phyloP scores from a whole-genome alignment of 2,113 vertebrate genomes.

The Sinocyclocheilus maitianheensis region DNA sequence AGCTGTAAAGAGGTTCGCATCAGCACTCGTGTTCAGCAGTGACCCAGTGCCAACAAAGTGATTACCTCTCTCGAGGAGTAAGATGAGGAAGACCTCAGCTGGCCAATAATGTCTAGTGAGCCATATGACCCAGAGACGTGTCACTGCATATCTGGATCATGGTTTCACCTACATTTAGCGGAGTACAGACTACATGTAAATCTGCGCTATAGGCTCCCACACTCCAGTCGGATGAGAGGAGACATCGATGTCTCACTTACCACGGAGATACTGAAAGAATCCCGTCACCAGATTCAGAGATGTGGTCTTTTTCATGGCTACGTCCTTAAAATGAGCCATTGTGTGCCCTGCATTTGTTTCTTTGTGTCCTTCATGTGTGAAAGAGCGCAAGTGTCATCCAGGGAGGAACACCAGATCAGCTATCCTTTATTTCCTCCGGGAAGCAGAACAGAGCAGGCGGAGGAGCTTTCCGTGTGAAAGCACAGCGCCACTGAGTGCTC shows the following conservation, averaged over 20 bases:
- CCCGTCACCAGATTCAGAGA: slow-evolving; percentile 80
- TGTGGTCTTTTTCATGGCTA: slow-evolving; percentile 74
- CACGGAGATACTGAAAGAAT: slow-evolving; percentile 80
- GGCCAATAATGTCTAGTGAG: slow-evolving; percentile 68
- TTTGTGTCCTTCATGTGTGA: slow-evolving; percentile 63
- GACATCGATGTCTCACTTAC: slow-evolving; percentile 77
- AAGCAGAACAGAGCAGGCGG: slow-evolving; percentile 66
- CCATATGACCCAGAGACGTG: slow-evolving; percentile 62
- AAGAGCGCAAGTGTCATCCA: slow-evolving; percentile 62
- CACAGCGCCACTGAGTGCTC: slow-evolving; percentile 58
- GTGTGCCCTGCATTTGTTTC: slow-evolving; percentile 64
- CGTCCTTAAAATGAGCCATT: slow-evolving; percentile 80
- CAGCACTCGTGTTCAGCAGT: slow-evolving; percentile 66
- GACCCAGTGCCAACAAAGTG: slow-evolving; percentile 61
- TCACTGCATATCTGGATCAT: slow-evolving; percentile 60
- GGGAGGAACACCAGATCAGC: slow-evolving; percentile 60
- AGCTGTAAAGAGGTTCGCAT: slow-evolving; percentile 33
- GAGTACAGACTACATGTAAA: slow-evolving; percentile 50
- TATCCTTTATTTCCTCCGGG: slow-evolving; percentile 64
- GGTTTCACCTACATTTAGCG: slow-evolving; percentile 60
- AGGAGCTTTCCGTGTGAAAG: slow-evolving; percentile 64
- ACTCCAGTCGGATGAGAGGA: slow-evolving; percentile 43
- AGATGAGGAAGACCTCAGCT: slow-evolving; percentile 63
- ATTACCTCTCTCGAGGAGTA: slow-evolving; percentile 59
- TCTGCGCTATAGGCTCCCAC: slow-evolving; percentile 24